phyloP scores from a whole-genome alignment of 2,888 invertebrate genomes.

The Heliconius cydno region DNA sequence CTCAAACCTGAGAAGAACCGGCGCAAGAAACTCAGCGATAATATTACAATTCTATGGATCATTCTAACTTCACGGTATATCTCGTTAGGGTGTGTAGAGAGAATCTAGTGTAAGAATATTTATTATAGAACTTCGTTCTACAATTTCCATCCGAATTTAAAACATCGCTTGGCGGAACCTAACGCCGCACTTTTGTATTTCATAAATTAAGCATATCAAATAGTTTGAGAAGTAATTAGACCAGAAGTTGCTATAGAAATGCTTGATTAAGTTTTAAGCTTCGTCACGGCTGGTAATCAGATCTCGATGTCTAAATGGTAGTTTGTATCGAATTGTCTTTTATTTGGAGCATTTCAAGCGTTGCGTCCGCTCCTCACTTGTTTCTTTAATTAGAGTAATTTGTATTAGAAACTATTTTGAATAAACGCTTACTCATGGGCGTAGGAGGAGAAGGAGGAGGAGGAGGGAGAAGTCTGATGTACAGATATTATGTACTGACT shows the following conservation, averaged over 20 bases:
- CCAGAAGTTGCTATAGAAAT: not conserved
- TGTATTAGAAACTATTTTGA: not conserved
- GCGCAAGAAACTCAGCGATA: not conserved
- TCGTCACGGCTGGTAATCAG: conserved; percentile 19
- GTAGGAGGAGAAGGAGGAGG: too few species aligned
- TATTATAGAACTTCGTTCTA: too few species aligned
- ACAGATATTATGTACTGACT: too few species aligned
- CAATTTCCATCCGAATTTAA: too few species aligned
- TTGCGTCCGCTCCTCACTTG: conserved; percentile 25
- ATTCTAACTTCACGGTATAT: too few species aligned
- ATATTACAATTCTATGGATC: not conserved
- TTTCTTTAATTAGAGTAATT: conserved; percentile 8
- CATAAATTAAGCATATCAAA: not conserved
- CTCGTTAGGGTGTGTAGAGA: too few species aligned
- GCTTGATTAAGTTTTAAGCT: conserved; percentile 10
- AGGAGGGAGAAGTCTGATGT: too few species aligned
- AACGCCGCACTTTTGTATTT: too few species aligned
- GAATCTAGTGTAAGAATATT: too few species aligned
- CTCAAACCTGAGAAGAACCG: too few species aligned
- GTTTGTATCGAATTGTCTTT: conserved; percentile 20
- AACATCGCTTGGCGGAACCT: too few species aligned
- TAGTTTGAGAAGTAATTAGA: not conserved
- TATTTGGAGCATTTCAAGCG: conserved; percentile 39
- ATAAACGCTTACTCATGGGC: not conserved
- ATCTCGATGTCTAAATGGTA: not conserved